phyloP scores from a whole-genome alignment of 2,797 vertebrate species.

The Pangasius sanitwongsei region DNA sequence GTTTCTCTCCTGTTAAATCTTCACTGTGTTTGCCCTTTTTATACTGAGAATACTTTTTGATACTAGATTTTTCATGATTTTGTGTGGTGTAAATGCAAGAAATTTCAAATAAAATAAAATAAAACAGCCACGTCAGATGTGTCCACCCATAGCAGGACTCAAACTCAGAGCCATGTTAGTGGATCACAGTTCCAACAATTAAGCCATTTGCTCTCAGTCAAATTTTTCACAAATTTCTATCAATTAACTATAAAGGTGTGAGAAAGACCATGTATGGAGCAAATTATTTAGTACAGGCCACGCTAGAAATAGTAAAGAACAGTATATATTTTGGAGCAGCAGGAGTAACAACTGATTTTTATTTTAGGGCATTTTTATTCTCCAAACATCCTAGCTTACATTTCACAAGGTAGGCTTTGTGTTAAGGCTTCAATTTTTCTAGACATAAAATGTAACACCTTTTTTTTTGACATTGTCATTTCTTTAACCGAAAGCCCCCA shows the following conservation, averaged over 20 bases:
- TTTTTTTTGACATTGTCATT: neutral
- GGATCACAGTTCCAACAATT: neutral
- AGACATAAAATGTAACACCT: neutral
- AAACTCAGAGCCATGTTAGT: neutral
- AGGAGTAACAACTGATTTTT: neutral
- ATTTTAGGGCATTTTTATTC: neutral
- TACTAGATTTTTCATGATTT: neutral
- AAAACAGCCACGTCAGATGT: neutral
- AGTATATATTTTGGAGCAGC: neutral
- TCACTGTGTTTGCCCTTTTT: neutral
- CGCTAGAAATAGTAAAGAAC: neutral
- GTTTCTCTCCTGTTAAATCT: constrained; percentile 18
- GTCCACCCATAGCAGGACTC: neutral
- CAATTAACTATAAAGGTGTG: neutral
- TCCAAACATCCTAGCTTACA: neutral
- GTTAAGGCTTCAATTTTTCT: neutral
- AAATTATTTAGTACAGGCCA: neutral
- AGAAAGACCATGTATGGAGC: neutral
- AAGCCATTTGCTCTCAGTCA: neutral
- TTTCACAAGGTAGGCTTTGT: neutral
- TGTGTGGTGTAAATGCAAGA: neutral
- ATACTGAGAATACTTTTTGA: neutral
- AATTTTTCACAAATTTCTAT: neutral
- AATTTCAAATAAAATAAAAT: neutral
- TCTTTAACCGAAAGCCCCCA: neutral